Conservation (phyloP, 2,888 invertebrate species). For the Spisula subtruncata region DNA sequence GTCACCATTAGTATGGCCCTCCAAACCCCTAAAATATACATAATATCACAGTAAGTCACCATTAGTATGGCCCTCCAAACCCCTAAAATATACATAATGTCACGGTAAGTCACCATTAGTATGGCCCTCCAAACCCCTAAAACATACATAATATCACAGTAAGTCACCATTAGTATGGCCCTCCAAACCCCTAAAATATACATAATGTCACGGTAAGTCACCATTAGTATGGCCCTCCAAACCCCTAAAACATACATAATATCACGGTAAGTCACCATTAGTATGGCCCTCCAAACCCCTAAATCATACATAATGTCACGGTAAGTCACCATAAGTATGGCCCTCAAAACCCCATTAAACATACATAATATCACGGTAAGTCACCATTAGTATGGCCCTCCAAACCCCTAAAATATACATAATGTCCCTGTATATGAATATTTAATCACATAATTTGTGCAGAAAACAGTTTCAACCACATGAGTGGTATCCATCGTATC, state of each 20-base stretch:
- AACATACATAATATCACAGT: conserved; percentile 87
- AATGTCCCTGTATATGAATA: too few species aligned
- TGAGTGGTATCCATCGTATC: too few species aligned
- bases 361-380: conserved; percentile 88
- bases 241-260: conserved; percentile 82
- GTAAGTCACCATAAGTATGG: conserved; percentile 87
- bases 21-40: conserved; percentile 83
- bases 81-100: conserved; percentile 81
- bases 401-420: conserved; percentile 82
- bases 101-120: conserved; percentile 87
- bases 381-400: conserved; percentile 87
- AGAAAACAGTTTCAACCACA: background rate
- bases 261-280: conserved; percentile 88
- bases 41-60: conserved; percentile 88
- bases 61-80: conserved; percentile 86
- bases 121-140: conserved; percentile 87
- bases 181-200: conserved; percentile 84
- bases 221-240: conserved; percentile 87
- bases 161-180: conserved; percentile 87
- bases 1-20: conserved; percentile 87
- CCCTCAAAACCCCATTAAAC: conserved; percentile 86
- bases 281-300: conserved; percentile 87
- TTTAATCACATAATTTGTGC: background rate
- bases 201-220: conserved; percentile 88
- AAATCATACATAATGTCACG: conserved; percentile 86